Evolutionary conservation across 2,113 vertebrate genomes (phyloP).

Genomic region (Dermatemys mawii): DNA sequence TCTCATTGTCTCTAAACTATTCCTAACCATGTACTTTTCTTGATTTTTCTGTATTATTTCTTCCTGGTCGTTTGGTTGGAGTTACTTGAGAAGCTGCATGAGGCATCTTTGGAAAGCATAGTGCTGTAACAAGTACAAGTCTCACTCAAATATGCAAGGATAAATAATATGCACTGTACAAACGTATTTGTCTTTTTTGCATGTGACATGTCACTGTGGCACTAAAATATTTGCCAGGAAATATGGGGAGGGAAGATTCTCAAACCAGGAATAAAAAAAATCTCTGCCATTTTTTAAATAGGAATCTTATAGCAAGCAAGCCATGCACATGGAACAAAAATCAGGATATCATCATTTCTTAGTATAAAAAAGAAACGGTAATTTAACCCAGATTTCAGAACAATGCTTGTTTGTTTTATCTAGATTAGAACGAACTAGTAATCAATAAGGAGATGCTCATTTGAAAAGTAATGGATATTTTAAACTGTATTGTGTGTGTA

Average conservation of each 20-base stretch:
- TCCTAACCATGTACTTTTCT: conserved; percentile 43
- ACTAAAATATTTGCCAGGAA: conserved; percentile 46
- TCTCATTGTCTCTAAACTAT: neutral
- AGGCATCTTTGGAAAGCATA: conserved; percentile 40
- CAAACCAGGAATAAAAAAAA: conserved; percentile 28
- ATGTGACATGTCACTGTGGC: conserved; percentile 11
- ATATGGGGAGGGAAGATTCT: conserved; percentile 13
- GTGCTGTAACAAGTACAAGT: neutral
- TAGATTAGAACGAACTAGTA: conserved; percentile 39
- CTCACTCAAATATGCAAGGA: neutral
- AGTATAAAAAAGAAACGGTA: conserved; percentile 52
- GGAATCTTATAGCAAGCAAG: conserved; percentile 25
- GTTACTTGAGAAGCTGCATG: conserved; percentile 45
- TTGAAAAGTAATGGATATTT: neutral
- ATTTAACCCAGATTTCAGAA: conserved; percentile 56
- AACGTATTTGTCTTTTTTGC: neutral
- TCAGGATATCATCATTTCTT: conserved; percentile 59
- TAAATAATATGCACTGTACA: conserved; percentile 13
- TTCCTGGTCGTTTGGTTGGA: conserved; percentile 28
- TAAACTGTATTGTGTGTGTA: conserved; percentile 12
- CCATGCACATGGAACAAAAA: conserved; percentile 6
- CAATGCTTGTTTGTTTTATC: conserved; percentile 34
- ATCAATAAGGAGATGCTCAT: neutral
- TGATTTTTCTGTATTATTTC: conserved; percentile 23
- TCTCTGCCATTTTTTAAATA: conserved; percentile 23